Conservation (phyloP, 2,113 vertebrate species). For the Pituophis catenifer region DNA sequence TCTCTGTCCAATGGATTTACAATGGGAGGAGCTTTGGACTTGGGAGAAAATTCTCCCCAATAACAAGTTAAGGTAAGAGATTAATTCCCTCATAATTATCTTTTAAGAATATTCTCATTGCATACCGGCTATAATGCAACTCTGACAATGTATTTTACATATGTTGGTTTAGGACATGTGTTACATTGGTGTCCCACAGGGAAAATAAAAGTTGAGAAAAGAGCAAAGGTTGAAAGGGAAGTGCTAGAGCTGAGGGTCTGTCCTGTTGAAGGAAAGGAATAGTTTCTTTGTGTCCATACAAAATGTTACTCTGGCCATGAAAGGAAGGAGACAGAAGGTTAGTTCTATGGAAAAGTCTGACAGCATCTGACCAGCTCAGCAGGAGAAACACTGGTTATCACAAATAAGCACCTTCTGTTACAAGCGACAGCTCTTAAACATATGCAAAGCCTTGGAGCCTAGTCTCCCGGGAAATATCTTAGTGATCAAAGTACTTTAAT, state of each 20-base stretch:
- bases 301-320: constrained; percentile 69
- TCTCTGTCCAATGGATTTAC: not conserved
- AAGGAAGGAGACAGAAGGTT: constrained; percentile 73
- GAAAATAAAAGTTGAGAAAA: constrained; percentile 59
- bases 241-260: constrained; percentile 50
- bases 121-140: not conserved
- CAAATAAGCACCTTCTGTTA: constrained; percentile 57
- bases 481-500: constrained; percentile 38
- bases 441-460: constrained; percentile 27
- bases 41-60: not conserved
- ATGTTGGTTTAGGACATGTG: not conserved
- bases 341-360: constrained; percentile 63
- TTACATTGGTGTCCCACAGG: not conserved
- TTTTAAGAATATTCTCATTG: not conserved
- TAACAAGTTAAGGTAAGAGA: not conserved
- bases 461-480: constrained; percentile 21
- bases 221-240: constrained; percentile 69
- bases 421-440: constrained; percentile 49
- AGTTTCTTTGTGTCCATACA: constrained; percentile 72
- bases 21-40: not conserved
- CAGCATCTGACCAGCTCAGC: constrained; percentile 66
- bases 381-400: constrained; percentile 60
- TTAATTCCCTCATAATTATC: not conserved
- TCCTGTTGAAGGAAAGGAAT: constrained; percentile 67
- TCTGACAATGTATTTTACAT: not conserved